A percentile compares a stretch with the other conserved stretches of the same genome.
These are phyloP conservation scores for Dasypogon diadema DNA, from an alignment of 2,888 invertebrate species.

Conservation along the genomic window DNA sequence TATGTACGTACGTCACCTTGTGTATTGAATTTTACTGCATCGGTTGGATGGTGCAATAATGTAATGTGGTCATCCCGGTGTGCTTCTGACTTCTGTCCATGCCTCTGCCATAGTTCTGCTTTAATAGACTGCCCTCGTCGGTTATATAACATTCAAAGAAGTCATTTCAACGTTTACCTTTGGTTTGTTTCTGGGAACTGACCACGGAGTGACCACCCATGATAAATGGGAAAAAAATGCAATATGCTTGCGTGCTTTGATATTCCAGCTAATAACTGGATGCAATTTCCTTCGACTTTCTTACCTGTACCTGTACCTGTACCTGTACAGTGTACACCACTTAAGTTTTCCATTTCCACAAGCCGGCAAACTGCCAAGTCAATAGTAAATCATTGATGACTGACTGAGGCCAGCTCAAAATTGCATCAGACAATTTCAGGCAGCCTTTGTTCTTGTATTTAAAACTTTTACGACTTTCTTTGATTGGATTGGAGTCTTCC, in stretches of 20 bases:
- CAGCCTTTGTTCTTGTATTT: no score
- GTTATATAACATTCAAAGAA: constrained; percentile 21
- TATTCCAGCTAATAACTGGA: neutral
- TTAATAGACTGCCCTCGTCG: constrained; percentile 6
- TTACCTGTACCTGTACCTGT: neutral
- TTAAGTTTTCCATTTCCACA: neutral
- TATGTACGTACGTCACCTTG: constrained; percentile 28
- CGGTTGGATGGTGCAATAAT: constrained; percentile 14
- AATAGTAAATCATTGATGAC: constrained; percentile 27
- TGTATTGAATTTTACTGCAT: constrained; percentile 40
- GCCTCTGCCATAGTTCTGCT: neutral
- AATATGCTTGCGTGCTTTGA: no score
- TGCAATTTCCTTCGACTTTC: constrained; percentile 4
- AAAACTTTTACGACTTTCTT: no score
- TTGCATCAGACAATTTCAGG: constrained; percentile 28
- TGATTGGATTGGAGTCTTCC: no score
- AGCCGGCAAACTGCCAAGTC: constrained; percentile 26
- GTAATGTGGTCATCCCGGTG: constrained; percentile 10
- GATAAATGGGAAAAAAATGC: neutral
- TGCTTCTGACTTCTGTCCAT: neutral
- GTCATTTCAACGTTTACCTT: constrained; percentile 13
- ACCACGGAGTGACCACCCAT: neutral
- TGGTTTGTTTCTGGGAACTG: constrained; percentile 3
- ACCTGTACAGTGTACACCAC: neutral
- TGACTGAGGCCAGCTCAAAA: constrained; percentile 33